phyloP scores from a whole-genome alignment of 2,888 invertebrate species.

The Cylloceria caligata region DNA sequence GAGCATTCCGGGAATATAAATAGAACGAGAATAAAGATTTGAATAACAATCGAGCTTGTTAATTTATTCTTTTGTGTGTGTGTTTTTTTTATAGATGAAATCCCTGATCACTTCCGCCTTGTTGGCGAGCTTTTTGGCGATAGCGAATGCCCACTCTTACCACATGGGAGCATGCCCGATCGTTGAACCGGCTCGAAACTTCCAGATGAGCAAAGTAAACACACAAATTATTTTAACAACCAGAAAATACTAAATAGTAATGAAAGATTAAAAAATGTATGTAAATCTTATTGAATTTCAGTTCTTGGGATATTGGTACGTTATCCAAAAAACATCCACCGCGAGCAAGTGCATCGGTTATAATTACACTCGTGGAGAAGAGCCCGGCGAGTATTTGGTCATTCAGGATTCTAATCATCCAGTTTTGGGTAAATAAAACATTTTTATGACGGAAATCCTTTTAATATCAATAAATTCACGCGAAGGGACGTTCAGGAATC shows the following conservation, averaged over 20 bases:
- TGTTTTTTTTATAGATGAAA: constrained; percentile 73
- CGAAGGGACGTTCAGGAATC: neutral
- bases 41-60: neutral
- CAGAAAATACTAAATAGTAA: neutral
- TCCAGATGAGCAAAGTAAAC: constrained; percentile 89
- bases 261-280: neutral
- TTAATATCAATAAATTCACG: neutral
- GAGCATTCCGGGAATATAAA: neutral
- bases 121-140: constrained; percentile 70
- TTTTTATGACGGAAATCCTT: neutral
- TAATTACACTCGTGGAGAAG: constrained; percentile 90
- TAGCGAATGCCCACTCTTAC: constrained; percentile 87
- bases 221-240: too few species aligned
- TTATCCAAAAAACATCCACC: constrained; percentile 93
- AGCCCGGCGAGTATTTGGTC: constrained; percentile 89
- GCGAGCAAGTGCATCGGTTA: constrained; percentile 92
- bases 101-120: constrained; percentile 61
- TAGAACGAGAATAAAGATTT: neutral
- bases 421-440: constrained; percentile 77
- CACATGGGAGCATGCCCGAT: constrained; percentile 91
- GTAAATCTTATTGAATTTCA: constrained; percentile 79
- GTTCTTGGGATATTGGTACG: constrained; percentile 93
- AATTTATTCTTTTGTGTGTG: constrained; percentile 4
- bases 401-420: constrained; percentile 91
- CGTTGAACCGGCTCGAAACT: constrained; percentile 90